Evolutionary conservation across 1,140 invertebrate genomes (phyloP), one percentile per base, ranked within the genome.

Genomic region (Augochlora pura): DNA sequence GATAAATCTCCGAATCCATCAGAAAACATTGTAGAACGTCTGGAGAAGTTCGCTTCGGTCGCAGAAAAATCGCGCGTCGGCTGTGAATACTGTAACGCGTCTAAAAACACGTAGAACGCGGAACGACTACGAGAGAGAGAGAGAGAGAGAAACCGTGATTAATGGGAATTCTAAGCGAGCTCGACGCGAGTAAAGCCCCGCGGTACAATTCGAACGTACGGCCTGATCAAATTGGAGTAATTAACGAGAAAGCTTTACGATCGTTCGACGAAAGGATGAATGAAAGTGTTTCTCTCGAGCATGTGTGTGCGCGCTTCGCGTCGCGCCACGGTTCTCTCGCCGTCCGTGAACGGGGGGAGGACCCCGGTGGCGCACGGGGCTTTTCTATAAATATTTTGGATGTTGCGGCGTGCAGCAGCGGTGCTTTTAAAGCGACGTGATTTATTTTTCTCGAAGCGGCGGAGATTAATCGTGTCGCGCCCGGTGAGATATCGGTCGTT

Each of bases 361-460:
- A n/a, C n/a, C n/a, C 21, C 21, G 6, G 16, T 7, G 14, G 7
- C 38, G 60, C 60, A 18, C 8, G 16, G 6, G 16, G 6, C 2
- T 68, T 76, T 76, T 76, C 73, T 76, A 76, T 76, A 76, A 76
- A 76, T 76, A 68, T 46, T 76, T 68, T n/a, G 10, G 52, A 16
- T 23, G 23, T 6, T 27, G 23, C 27, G 60, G 6, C 27, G 32
- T n/a, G 4, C 54, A 23, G 1, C n/a, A 38, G 7, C n/a, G 39
- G 68, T 25, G 59, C 16, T 59, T 66, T 59, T 18, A 76, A 76
- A 76, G 4, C 73, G 18, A 3, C 52, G 49, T 59, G 39, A 76
- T 76, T 76, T 76, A 76, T 76, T 69, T 69, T 68, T 77, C 74
- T 27, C 10, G 21, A 16, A 10, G 49, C 73, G 49, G n/a, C n/a